Conservation (phyloP, 2,113 vertebrate species). For the Hylia prasina region DNA sequence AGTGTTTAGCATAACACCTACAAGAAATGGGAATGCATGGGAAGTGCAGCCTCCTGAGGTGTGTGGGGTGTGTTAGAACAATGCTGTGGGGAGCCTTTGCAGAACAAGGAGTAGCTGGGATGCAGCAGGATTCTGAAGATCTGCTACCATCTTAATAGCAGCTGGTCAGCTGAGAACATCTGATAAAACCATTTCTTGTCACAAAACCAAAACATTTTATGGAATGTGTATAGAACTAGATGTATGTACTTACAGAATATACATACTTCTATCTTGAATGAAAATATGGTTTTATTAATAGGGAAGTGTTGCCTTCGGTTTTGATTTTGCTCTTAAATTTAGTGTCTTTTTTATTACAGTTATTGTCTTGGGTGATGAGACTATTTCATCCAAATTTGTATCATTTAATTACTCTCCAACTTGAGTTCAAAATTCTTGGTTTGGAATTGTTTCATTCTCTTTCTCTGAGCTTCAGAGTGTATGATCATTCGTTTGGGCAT, state of each 20-base stretch:
- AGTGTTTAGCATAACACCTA: background rate
- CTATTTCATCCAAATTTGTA: background rate
- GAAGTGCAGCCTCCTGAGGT: background rate
- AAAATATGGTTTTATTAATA: background rate
- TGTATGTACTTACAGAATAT: background rate
- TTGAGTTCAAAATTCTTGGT: background rate
- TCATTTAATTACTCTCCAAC: background rate
- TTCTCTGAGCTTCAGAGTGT: background rate
- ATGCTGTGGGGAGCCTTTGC: background rate
- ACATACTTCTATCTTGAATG: background rate
- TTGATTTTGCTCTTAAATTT: background rate
- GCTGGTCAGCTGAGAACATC: background rate
- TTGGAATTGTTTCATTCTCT: background rate
- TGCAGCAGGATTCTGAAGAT: background rate
- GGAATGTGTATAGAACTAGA: background rate
- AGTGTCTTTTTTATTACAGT: background rate
- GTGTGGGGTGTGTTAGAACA: background rate
- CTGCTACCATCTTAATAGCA: background rate
- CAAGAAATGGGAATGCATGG: accelerated
- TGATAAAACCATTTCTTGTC: background rate
- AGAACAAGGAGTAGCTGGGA: background rate
- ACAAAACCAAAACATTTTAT: background rate
- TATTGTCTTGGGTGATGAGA: background rate
- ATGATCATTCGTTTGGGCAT: background rate
- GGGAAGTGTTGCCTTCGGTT: background rate